Evolutionary conservation across 2,888 invertebrate genomes (phyloP), one percentile per base, ranked within the genome.

Genomic region (Arge pagana): DNA sequence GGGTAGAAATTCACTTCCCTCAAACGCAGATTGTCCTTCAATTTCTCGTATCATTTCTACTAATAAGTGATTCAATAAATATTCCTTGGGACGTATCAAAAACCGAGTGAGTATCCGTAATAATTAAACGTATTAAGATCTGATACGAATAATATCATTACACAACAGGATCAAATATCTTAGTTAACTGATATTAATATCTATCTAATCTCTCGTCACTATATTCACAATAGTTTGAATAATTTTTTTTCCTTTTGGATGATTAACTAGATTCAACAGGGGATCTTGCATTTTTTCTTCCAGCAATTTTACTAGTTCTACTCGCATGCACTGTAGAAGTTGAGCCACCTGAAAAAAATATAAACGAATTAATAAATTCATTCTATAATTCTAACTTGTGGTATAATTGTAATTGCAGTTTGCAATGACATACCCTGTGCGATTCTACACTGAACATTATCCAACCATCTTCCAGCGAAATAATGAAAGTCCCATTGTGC

Each of bases 221-320:
- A 90, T 79, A 74, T 86, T 83, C 42, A 89, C 83, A 61, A 92
- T 90, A 8, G 88, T 88, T 54, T 84, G 81, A 60, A 91, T 90
- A 54, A 91, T 87, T 68, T 82, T 84, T 64, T 85, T 87, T 15
- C 90, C 89, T 66, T 86, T 87, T 50, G 87, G 85, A 68, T 89
- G 85, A 67, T 88, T 84, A 41, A 87, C 68, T 33, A 91, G 74
- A 77, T 90, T 88, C 40, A 90, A 78, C 53, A 87, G 81, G 0
- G 93, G 93, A 71, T 90, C 88, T 60, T 86, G 85, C 61, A 93
- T 93, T 79, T 93, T 94, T 67, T 89, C 86, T 73, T 91, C 89
- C 53, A 94, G 77, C 55, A 94, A 78, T 65, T 86, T 85, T 52
- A 88, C 83, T 21, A 94, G 76, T 70, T 93, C 92, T 6, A 81